Conservation (phyloP, 2,113 vertebrate species). For the Larimichthys crocea region DNA sequence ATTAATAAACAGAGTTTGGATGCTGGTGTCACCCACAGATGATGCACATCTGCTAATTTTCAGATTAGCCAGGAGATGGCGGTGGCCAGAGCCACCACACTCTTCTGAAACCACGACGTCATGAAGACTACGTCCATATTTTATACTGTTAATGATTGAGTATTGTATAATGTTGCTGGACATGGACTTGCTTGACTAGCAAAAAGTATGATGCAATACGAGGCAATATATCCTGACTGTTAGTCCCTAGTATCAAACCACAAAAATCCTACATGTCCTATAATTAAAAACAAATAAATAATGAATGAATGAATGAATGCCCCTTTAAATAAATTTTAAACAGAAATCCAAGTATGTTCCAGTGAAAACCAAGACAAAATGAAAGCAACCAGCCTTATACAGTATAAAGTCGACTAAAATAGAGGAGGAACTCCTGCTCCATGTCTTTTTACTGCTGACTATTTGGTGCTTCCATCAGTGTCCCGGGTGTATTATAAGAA, state of each 20-base stretch:
- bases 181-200: background rate
- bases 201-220: background rate
- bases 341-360: background rate
- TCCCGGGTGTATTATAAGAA: conserved; percentile 10
- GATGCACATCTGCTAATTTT: no score
- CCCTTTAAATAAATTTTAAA: background rate
- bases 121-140: no score
- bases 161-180: background rate
- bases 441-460: conserved; percentile 19
- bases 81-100: no score
- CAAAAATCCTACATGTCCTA: background rate
- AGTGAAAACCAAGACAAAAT: background rate
- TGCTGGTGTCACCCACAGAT: no score
- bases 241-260: background rate
- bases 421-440: background rate
- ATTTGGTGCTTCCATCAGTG: conserved; percentile 33
- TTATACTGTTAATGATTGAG: background rate
- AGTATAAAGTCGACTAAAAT: background rate
- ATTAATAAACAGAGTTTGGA: background rate
- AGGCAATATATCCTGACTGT: background rate
- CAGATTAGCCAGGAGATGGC: no score
- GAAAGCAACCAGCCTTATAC: background rate
- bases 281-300: background rate
- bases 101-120: no score
- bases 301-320: background rate